Base-by-base conservation (phyloP, 2,888 invertebrate species). In the Subacronicta megacephala region DNA sequence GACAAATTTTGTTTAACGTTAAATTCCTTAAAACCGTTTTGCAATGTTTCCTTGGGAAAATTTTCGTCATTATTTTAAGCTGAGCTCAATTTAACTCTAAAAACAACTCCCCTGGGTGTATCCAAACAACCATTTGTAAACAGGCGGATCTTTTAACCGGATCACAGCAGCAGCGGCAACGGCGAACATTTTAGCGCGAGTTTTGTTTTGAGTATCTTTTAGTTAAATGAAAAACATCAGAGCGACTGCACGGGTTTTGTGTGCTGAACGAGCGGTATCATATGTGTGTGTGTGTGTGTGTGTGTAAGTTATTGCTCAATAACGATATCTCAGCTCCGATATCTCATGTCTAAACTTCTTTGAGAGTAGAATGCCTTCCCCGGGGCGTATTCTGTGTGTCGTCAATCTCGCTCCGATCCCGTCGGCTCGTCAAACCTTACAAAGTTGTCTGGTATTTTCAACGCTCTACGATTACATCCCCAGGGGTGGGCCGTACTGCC, bases 111-210 rank as follows among this genome's bases (percentile, higher is more conserved):
- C 54, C 38, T 67, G 75, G 74, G 77, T 65, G 75, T 72, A 72
- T 70, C 74, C 68, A 62, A 72, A 81, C 77, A 78, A 72, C 65
- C 66, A 72, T 77, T 78, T 79, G 70, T 75, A 76, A 79, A 77
- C 72, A 79, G 76, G 66, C 69, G 64, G 70, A 68, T 77, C 73
- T 74, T 77, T 71, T 71, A 69, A 74, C 70, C 56, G 67, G 62
- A 80, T 79, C 72, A 60, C 53, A 56, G 58, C 40, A 73, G 62
- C 46, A 54, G 49, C 46, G 49, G 46, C 42, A 49, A 26, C 52
- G 36, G 58, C 26, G 52, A 60, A 45, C 20, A 51, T 72, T 72
- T 64, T 47, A 42, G 35, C 49, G 59, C 31, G 36, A 55, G 41
- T 66, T 61, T 67, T 62, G 33, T 56, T 54, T 62, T 44, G 18